Conservation (phyloP, 2,797 vertebrate genomes). For the Enoplosus armatus region DNA sequence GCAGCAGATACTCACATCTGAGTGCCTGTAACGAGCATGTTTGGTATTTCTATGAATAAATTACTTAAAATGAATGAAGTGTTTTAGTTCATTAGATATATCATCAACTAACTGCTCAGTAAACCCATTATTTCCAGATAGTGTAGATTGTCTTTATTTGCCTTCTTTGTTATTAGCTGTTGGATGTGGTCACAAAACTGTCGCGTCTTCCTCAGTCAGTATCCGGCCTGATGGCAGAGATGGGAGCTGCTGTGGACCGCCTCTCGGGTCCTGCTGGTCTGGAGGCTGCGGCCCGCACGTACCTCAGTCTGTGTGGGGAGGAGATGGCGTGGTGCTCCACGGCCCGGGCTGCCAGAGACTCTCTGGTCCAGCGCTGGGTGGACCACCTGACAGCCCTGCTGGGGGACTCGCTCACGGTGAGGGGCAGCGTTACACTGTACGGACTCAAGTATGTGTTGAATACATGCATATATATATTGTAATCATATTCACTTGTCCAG, state of each 20-base stretch:
- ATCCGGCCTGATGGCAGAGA: conserved; percentile 83
- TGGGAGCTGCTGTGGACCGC: conserved; percentile 81
- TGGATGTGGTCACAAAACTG: background rate
- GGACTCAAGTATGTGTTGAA: background rate
- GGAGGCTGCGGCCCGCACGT: conserved; percentile 89
- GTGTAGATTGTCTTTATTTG: background rate
- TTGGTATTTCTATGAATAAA: background rate
- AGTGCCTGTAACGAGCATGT: too few species aligned
- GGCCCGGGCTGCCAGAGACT: conserved; percentile 80
- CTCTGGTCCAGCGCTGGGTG: conserved; percentile 86
- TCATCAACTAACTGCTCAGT: background rate
- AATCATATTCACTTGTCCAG: too few species aligned
- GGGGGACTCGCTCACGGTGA: conserved; percentile 73
- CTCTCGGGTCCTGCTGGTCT: conserved; percentile 85
- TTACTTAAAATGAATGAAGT: background rate
- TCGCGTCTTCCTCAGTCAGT: conserved; percentile 78
- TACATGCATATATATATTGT: too few species aligned
- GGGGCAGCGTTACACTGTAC: background rate
- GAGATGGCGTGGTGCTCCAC: conserved; percentile 72
- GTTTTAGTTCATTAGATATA: too few species aligned
- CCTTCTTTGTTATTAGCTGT: background rate
- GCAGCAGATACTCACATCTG: background rate
- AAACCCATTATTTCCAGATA: background rate
- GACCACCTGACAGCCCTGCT: conserved; percentile 83
- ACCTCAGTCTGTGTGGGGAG: conserved; percentile 83